Base-by-base conservation (phyloP, 2,113 vertebrate genomes). In the Aplodontia rufa region DNA sequence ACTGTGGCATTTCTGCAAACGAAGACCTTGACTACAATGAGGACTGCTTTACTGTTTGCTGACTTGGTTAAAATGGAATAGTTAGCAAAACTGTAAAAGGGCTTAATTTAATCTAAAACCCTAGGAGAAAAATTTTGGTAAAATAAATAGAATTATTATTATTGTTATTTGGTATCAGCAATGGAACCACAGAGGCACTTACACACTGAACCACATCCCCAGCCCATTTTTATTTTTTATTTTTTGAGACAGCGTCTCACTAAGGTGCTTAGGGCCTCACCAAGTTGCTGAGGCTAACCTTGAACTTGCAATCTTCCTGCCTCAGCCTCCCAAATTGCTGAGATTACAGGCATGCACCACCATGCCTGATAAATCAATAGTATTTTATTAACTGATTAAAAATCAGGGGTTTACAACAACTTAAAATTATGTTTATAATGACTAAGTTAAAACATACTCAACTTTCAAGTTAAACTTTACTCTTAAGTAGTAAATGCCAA, bases 351-450 rank as follows among this genome's bases (percentile, higher is more conserved):
- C n/a, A n/a, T n/a, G n/a, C n/a, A n/a, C n/a, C n/a, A n/a, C n/a
- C n/a, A n/a, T n/a, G n/a, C n/a, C n/a, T n/a, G n/a, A n/a, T n/a
- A n/a, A n/a, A n/a, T 60, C 42, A 60, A 42, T 8, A 80, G 64
- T 72, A 92, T 30, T 94, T 79, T 75, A 62, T 78, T 76, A 94
- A 87, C 83, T 93, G 35, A 74, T 72, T 87, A 90, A 94, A 93
- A 96, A 53, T 71, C 19, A 68, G 30, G 37, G 68, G 35, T 74
- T 62, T 93, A 32, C 47, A 87, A 64, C 11, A 90, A 74, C 84
- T 93, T 92, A 81, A 97, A 89, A 82, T 94, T 37, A 91, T 26
- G 28, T 60, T 88, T 81, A 17, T 4, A 80, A 2, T 37, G 13
- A 88, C 1, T 20, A 90, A 17, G 35, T 93, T 95, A 94, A 96